Evolutionary conservation across 2,888 invertebrate genomes (phyloP).

Genomic region (Silvanus unidentatus): DNA sequence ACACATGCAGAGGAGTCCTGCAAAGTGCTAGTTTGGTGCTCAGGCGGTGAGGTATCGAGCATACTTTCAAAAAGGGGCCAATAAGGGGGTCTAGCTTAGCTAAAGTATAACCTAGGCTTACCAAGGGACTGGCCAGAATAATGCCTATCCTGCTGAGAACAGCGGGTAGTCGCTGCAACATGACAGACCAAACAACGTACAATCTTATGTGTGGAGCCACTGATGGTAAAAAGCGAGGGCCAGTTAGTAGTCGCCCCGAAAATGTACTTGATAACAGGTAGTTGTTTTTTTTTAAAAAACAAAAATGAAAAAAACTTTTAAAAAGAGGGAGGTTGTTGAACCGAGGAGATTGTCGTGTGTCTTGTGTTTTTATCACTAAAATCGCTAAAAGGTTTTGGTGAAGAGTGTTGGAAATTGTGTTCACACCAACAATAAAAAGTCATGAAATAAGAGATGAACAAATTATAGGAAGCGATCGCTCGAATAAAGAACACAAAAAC

Average conservation of each 20-base stretch:
- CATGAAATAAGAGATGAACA: no score
- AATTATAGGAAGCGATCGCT: no score
- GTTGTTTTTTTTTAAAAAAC: no score
- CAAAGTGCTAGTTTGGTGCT: slow-evolving; percentile 12
- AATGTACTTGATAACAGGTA: not conserved
- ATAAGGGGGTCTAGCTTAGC: slow-evolving; percentile 27
- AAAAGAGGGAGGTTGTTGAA: no score
- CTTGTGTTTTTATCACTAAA: no score
- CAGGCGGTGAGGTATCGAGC: no score
- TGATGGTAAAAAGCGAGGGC: slow-evolving; percentile 16
- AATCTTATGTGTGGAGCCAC: slow-evolving; percentile 35
- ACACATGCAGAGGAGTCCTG: slow-evolving; percentile 15
- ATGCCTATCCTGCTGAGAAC: slow-evolving; percentile 94
- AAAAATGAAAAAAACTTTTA: not conserved
- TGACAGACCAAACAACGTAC: slow-evolving; percentile 53
- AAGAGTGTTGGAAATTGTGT: no score
- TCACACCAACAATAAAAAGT: no score
- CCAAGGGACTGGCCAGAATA: slow-evolving; percentile 93
- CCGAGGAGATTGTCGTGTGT: no score
- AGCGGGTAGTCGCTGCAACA: slow-evolving; percentile 90
- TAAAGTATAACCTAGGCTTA: slow-evolving; percentile 56
- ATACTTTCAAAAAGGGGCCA: slow-evolving; percentile 3
- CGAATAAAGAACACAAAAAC: no score
- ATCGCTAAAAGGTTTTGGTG: no score
- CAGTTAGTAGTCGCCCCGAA: slow-evolving; percentile 6